Evolutionary conservation across 2,797 vertebrate genomes (phyloP), one percentile per base, ranked within the genome.

Genomic region (Ctenosaura bakeri): DNA sequence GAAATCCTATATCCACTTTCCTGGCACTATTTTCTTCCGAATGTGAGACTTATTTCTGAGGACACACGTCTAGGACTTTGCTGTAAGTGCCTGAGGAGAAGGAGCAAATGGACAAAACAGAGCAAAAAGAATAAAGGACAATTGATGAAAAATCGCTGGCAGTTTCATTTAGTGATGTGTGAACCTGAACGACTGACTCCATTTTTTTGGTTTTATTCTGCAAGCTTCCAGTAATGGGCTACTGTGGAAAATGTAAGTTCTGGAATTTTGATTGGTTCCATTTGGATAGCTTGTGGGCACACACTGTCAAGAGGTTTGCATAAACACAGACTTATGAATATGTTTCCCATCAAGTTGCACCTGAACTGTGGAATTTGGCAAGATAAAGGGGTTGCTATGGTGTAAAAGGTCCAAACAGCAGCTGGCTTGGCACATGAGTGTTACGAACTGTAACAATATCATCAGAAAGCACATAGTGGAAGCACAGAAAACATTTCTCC

Each of bases 171-270:
- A 8, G 26, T 56, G 29, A 22, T 83, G 56, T 83, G 56, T 83
- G 81, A 83, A 54, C n/a, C n/a, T 59, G 16, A 20, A 35, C 7
- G 10, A 59, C 29, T 22, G 54, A 69, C 52, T 16, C 26, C n/a
- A 83, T 62, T 38, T 50, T 38, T 64, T 38, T 64, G 20, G 16
- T 42, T 50, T 50, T 7, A 9, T 71, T 71, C 32, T 42, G 35
- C 35, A 56, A 56, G 52, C 66, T 88, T 50, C 78, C 73, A 73
- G 26, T 73, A 88, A 81, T 6, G 52, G 18, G 78, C 71, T 81
- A 54, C 35, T 52, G 62, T 35, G 35, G 14, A 54, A 81, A 38
- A 9, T 46, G 24, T 7, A 13, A 64, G 18, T 71, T 3, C 20
- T 12, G 9, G 66, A n/a, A 52, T 85, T 73, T 71, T n/a, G 46